phyloP scores from a whole-genome alignment of 1,140 invertebrate species.

The Euura lappo region DNA sequence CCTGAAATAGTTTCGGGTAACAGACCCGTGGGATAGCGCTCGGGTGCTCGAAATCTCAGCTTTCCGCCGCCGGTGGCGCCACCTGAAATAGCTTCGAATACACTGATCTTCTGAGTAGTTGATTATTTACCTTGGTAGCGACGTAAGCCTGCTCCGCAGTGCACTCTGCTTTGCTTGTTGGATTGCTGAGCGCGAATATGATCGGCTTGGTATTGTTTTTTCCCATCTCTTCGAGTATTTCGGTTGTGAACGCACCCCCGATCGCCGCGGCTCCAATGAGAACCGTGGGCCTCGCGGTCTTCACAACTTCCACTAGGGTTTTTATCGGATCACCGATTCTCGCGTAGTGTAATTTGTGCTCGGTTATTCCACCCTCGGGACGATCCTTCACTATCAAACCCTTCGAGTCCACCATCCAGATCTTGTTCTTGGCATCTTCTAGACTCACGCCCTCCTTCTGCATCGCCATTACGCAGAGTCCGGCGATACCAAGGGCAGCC shows the following conservation, averaged over 20 bases:
- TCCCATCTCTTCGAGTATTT: constrained; percentile 85
- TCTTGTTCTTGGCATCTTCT: constrained; percentile 73
- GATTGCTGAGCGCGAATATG: constrained; percentile 96
- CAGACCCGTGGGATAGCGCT: no score
- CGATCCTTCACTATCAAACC: constrained; percentile 82
- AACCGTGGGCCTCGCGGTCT: constrained; percentile 79
- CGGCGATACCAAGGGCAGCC: constrained; percentile 88
- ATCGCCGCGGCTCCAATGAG: constrained; percentile 88
- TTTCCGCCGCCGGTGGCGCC: no score
- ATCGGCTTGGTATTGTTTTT: constrained; percentile 78
- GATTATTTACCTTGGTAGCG: constrained; percentile 74
- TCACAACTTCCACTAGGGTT: constrained; percentile 78
- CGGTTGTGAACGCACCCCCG: constrained; percentile 83
- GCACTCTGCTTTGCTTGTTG: constrained; percentile 95
- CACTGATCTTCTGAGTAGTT: constrained; percentile 10
- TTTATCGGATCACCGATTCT: constrained; percentile 73
- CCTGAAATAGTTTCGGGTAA: no score
- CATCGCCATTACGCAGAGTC: constrained; percentile 88
- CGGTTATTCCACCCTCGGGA: constrained; percentile 74
- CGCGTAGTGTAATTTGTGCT: constrained; percentile 80
- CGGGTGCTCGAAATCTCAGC: no score
- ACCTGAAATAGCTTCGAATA: background rate
- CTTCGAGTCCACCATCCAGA: constrained; percentile 76
- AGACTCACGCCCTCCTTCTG: constrained; percentile 75
- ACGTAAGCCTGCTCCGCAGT: constrained; percentile 94